Conservation (phyloP, 1,140 invertebrate genomes). For the Berghia stephanieae region DNA sequence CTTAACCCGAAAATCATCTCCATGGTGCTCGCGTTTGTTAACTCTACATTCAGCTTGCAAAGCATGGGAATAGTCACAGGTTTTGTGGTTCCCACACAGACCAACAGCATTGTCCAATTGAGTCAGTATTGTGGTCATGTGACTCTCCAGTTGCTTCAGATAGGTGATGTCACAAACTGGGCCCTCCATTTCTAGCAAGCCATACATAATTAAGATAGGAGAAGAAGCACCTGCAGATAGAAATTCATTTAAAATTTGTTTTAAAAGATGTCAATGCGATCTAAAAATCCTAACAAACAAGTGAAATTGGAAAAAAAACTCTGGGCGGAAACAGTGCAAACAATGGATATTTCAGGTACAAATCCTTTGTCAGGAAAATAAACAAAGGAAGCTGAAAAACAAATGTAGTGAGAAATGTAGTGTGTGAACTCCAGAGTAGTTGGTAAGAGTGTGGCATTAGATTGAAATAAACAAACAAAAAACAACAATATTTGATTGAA, state of each 20-base stretch:
- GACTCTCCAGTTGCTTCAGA: conserved; percentile 3
- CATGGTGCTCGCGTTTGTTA: too few species aligned
- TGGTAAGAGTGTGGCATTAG: too few species aligned
- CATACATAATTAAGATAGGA: conserved; percentile 23
- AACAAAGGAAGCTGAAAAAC: background rate
- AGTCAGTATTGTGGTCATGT: conserved; percentile 26
- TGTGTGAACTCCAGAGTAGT: too few species aligned
- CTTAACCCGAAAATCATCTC: too few species aligned
- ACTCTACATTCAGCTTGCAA: too few species aligned
- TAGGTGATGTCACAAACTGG: conserved; percentile 28
- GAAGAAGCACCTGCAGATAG: conserved; percentile 26
- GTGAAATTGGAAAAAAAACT: background rate
- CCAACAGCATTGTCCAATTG: conserved; percentile 29
- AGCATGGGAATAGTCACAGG: conserved; percentile 33
- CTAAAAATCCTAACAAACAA: too few species aligned
- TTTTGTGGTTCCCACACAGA: conserved; percentile 18
- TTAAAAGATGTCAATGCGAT: background rate
- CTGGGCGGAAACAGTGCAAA: background rate
- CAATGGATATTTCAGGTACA: background rate
- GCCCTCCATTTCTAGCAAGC: conserved; percentile 31
- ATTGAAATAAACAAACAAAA: too few species aligned
- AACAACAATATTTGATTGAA: too few species aligned
- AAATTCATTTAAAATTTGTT: background rate
- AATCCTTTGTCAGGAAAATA: too few species aligned
- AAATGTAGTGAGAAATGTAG: too few species aligned